A percentile compares a stretch with the other conserved stretches of the same genome.
Conservation (phyloP, 64 coral and sea anemone genomes). For the Montipora efflorescens region DNA sequence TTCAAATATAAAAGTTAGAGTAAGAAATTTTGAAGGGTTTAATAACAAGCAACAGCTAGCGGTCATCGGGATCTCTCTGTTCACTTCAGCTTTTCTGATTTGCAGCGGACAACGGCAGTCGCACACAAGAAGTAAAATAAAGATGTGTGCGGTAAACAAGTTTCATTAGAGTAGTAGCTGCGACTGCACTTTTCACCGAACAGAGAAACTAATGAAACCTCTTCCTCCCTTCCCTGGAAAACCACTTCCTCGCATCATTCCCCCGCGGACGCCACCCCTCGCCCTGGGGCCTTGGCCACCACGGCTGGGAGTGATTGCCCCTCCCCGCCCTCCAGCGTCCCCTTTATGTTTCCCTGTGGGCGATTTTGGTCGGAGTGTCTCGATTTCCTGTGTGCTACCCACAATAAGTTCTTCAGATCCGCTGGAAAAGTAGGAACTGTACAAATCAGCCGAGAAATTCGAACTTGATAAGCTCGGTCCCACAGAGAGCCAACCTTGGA, state of each 20-base stretch:
- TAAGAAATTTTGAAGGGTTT: too few relatives aligned
- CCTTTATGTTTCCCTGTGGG: slow-evolving; percentile 96
- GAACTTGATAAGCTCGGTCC: slow-evolving; percentile 92
- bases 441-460: slow-evolving; percentile 94
- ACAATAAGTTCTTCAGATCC: slow-evolving; percentile 84
- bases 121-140: too few relatives aligned
- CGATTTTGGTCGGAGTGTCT: slow-evolving; percentile 96
- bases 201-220: slow-evolving; percentile 70
- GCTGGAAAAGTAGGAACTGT: slow-evolving; percentile 89
- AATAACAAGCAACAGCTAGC: too few relatives aligned
- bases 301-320: slow-evolving; percentile 54
- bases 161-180: background rate
- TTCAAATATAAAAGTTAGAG: too few relatives aligned
- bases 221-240: slow-evolving; percentile 81
- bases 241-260: slow-evolving; percentile 72
- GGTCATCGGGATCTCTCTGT: too few relatives aligned
- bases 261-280: slow-evolving; percentile 82
- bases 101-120: too few relatives aligned
- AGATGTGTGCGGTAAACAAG: too few relatives aligned
- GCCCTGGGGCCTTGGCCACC: slow-evolving; percentile 56
- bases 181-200: background rate
- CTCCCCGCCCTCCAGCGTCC: slow-evolving; percentile 83
- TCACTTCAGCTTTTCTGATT: too few relatives aligned
- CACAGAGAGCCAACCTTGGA: slow-evolving; percentile 93
- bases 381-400: slow-evolving; percentile 92